These are phyloP conservation scores for Caradrina kadenii DNA, from an alignment of 2,888 invertebrate species.

Conservation along the genomic window DNA sequence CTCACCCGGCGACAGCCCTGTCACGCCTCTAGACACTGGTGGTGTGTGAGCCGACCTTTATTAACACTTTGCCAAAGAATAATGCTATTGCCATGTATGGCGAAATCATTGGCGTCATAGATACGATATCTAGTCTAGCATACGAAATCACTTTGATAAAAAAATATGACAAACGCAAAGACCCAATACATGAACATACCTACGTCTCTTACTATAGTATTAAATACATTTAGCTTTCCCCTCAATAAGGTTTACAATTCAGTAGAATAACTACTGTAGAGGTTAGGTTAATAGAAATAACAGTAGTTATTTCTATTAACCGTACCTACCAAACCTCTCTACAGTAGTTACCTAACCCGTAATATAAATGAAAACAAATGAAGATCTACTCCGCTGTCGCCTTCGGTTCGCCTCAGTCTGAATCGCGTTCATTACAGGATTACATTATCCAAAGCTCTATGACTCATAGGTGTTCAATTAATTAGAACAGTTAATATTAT, in stretches of 20 bases:
- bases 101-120: too few relatives aligned
- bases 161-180: too few relatives aligned
- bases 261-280: too few relatives aligned
- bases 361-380: conserved; percentile 1
- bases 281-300: too few relatives aligned
- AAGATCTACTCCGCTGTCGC: neutral
- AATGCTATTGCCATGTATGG: too few relatives aligned
- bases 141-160: too few relatives aligned
- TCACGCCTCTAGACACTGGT: conserved; percentile 5
- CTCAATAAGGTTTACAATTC: too few relatives aligned
- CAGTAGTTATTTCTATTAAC: too few relatives aligned
- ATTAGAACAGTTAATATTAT: conserved; percentile 30
- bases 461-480: conserved; percentile 47
- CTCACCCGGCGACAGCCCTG: neutral
- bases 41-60: neutral
- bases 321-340: neutral
- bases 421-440: conserved; percentile 11
- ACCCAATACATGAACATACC: too few relatives aligned
- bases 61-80: neutral
- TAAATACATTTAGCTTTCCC: too few relatives aligned
- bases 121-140: too few relatives aligned
- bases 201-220: too few relatives aligned
- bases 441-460: conserved; percentile 28
- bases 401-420: conserved; percentile 3
- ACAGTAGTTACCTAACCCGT: neutral